Base-by-base conservation (phyloP, 2,797 vertebrate species). In the Sardinella longiceps region DNA sequence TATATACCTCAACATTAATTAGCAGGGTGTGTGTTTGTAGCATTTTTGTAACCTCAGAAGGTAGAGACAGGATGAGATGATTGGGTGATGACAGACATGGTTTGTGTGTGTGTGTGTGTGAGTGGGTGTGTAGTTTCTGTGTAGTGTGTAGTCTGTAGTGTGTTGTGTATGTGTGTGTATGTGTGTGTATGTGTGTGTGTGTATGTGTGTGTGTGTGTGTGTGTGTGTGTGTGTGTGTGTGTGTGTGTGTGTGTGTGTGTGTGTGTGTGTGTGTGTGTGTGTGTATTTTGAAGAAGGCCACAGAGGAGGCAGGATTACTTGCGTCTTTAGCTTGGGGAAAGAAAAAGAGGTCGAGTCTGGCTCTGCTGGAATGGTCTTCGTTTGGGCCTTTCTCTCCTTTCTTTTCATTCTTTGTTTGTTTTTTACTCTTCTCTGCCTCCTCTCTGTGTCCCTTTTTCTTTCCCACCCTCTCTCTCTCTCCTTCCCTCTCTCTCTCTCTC, bases 191-290 rank as follows among this genome's bases (percentile, higher is more conserved):
- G 63, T 33, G 1, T 70, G 28, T 70, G 63, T 33, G 28, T 70
- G 18, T 6, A 12, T 10, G 63, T 30, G 25, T 12, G 58, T 63
- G 58, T 14, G 2, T 10, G 25, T 28, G 23, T 58, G 56, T 25
- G 11, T 28, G 63, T 70, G 63, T 15, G 58, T 60, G 58, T 18
- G 33, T 11, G 14, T 30, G 28, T 18, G 10, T 63, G 60, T 30
- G 28, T 14, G 28, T 63, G 3, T 12, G 28, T 63, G 10, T 43
- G 23, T 81, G 50, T 58, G 37, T 18, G 7, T 82, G 56, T 46
- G 23, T 66, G 58, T 66, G 82, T 66, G 58, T 66, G 18, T 30
- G 58, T 63, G n/a, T 63, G 60, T 63, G 60, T 63, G 60, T 63
- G 60, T 63, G 60, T 28, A 11, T 33, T 5, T 33, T 56, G 53